Conservation (phyloP, 2,113 vertebrate species). For the Halcyon malimbica region DNA sequence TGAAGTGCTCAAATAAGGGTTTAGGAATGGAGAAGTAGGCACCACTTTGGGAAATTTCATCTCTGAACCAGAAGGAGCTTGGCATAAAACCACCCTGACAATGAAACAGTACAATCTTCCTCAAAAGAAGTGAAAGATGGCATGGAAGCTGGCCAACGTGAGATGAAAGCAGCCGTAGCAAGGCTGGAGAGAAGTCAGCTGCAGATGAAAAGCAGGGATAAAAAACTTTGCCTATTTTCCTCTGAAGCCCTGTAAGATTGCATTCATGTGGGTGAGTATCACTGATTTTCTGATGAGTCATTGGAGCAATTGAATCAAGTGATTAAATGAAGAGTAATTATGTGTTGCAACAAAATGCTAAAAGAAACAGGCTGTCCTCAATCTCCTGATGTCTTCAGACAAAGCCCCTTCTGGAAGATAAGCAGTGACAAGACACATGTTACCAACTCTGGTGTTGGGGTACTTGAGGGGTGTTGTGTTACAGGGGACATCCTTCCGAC, state of each 20-base stretch:
- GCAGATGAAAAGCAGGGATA: conserved; percentile 1
- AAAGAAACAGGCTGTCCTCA: background rate
- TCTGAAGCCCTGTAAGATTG: background rate
- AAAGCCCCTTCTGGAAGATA: background rate
- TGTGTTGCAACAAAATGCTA: background rate
- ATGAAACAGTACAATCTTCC: background rate
- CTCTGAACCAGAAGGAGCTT: background rate
- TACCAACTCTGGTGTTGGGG: too few relatives aligned
- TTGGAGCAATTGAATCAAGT: background rate
- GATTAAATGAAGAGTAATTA: background rate
- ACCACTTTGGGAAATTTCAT: background rate
- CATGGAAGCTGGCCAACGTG: background rate
- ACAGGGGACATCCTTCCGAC: background rate
- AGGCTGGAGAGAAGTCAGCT: conserved; percentile 8
- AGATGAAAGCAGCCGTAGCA: conserved; percentile 7
- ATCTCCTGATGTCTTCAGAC: background rate
- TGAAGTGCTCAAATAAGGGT: background rate
- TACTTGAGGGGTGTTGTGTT: background rate
- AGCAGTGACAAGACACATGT: background rate
- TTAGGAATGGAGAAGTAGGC: background rate
- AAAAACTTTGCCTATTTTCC: background rate
- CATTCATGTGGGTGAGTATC: background rate
- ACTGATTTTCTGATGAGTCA: background rate
- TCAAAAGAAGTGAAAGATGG: background rate
- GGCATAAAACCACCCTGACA: background rate